Conservation (phyloP, 2,113 vertebrate genomes). For the Lontra canadensis region DNA sequence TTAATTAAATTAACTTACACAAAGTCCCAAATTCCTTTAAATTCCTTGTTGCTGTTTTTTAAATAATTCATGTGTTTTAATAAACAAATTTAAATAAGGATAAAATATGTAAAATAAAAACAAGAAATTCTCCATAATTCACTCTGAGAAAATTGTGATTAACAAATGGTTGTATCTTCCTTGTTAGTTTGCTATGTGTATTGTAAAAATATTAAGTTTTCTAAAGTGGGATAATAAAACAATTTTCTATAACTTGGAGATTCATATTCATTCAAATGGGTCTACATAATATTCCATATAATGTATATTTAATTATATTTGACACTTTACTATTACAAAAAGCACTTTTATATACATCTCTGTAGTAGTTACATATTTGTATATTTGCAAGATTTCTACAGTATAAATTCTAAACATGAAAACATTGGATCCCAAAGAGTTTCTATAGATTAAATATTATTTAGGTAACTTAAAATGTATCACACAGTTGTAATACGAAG, state of each 20-base stretch:
- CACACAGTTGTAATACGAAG: neutral
- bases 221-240: neutral
- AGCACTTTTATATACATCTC: neutral
- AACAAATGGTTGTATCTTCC: neutral
- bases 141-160: neutral
- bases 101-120: neutral
- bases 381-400: neutral
- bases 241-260: neutral
- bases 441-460: neutral
- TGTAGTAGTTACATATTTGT: neutral
- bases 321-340: neutral
- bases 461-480: neutral
- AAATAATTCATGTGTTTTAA: neutral
- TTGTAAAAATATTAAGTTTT: neutral
- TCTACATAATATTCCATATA: neutral
- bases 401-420: neutral
- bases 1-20: neutral
- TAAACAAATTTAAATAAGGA: neutral
- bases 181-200: neutral
- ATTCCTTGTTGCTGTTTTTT: neutral
- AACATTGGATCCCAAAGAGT: neutral
- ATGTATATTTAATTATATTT: neutral
- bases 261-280: neutral
- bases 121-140: neutral
- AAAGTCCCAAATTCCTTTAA: neutral